Base-by-base conservation (phyloP, 2,113 vertebrate genomes). In the Gyps fulvus region DNA sequence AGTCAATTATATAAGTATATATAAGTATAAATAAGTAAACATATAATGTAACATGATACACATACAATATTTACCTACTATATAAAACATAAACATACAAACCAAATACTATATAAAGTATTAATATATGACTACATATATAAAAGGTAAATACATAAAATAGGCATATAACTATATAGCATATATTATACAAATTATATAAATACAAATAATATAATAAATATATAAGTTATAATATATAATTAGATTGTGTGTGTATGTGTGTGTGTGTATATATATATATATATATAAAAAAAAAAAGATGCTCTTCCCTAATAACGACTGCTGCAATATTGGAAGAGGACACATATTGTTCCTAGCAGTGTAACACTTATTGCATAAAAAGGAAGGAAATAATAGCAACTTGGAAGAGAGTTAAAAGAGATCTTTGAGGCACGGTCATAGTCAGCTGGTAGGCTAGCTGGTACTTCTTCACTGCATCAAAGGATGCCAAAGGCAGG, bases 181-280 rank as follows among this genome's bases (percentile, higher is more conserved):
- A 67, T 62, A 21, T 31, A 57, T 12, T 57, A 23, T 34, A 57
- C 11, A 59, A 42, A 16, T 20, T n/a, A 4, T 34, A 36, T 19
- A 49, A 50, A 55, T 17, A 49, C 47, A 23, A 49, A 49, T 49
- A 49, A 49, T 23, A 23, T 49, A 49, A 23, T 49, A 49, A 49
- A 49, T 49, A 49, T 49, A 13, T 49, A 49, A 49, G 47, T 49
- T 54, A 0, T 40, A 38, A 38, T 70, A 61, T 31, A 19, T 32
- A 34, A 31, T 55, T 55, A 18, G 16, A 50, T 54, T 32, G 15
- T 49, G 5, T 50, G 10, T 70, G 4, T 38, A 4, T 29, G 7
- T 50, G 7, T 38, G 10, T 20, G 2, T 62, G 0, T 58, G 1
- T n/a, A 3, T 31, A 4, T 26, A 6, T 18, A 3, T 17, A 22